phyloP scores from a whole-genome alignment of 2,797 vertebrate genomes.

The Prionace glauca region DNA sequence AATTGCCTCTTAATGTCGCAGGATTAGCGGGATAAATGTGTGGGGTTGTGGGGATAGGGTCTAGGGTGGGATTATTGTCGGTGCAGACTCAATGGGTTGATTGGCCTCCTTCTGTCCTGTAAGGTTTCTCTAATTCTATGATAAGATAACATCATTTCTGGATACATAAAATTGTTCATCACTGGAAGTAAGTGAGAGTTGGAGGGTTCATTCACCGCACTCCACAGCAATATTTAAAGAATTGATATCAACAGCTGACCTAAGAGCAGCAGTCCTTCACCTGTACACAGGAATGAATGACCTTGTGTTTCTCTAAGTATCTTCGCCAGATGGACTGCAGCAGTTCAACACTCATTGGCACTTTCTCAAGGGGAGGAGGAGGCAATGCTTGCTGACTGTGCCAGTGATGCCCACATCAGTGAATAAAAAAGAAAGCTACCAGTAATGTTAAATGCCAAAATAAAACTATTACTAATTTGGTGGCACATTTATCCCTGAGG shows the following conservation, averaged over 20 bases:
- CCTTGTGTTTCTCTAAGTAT: not conserved
- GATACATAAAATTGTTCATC: not conserved
- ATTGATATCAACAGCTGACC: not conserved
- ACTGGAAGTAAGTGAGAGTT: not conserved
- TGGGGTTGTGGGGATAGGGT: too few relatives aligned
- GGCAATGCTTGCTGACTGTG: not conserved
- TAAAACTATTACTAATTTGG: not conserved
- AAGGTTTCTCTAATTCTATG: too few relatives aligned
- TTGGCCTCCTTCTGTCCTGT: too few relatives aligned
- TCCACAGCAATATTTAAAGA: not conserved
- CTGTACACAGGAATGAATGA: not conserved
- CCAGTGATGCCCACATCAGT: not conserved
- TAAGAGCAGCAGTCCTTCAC: not conserved
- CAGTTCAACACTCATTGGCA: not conserved
- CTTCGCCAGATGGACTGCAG: not conserved
- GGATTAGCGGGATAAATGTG: too few relatives aligned
- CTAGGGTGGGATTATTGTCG: too few relatives aligned
- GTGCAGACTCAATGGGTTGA: too few relatives aligned
- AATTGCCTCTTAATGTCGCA: too few relatives aligned
- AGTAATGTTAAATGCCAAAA: not conserved
- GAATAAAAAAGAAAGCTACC: not conserved
- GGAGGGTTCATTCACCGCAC: not conserved
- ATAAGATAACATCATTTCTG: too few relatives aligned
- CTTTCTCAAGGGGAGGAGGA: not conserved
- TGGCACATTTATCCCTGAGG: not conserved